These are phyloP conservation scores for Stegophylla sp. DNA, from an alignment of 2,888 invertebrate species.

Conservation along the genomic window DNA sequence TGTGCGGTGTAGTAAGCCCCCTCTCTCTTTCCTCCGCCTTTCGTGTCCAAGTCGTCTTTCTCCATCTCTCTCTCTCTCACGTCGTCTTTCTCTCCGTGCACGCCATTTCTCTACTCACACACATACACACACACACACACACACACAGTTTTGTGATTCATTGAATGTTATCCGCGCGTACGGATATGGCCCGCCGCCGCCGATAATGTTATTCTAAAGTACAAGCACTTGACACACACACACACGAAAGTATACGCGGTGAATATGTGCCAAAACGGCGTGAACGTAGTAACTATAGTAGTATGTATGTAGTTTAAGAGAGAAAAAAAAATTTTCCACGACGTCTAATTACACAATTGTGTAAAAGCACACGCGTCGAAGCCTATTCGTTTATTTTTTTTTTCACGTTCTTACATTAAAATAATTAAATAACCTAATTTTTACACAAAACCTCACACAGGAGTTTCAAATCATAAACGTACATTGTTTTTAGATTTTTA, in stretches of 20 bases:
- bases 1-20: not conserved
- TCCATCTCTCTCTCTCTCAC: conserved; percentile 14
- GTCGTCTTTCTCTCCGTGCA: conserved; percentile 11
- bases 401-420: conserved; percentile 13
- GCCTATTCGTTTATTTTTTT: not conserved
- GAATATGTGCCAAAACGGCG: conserved; percentile 26
- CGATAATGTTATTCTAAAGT: conserved; percentile 41
- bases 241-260: conserved; percentile 43
- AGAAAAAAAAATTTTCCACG: conserved; percentile 16
- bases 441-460: not conserved
- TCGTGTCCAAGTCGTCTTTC: not conserved
- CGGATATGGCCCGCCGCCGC: conserved; percentile 50
- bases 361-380: not conserved
- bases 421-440: conserved; percentile 16
- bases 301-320: too few species aligned
- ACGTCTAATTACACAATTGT: conserved; percentile 32
- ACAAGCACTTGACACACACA: too few species aligned
- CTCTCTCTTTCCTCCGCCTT: not conserved
- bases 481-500: too few species aligned
- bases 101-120: conserved; percentile 22
- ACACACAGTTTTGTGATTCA: conserved; percentile 32
- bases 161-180: conserved; percentile 41
- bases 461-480: not conserved
- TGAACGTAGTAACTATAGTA: too few species aligned
- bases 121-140: too few species aligned